A percentile compares a stretch with the other conserved stretches of the same genome.
phyloP scores from a whole-genome alignment of 1,140 invertebrate species.

The Chelonus insularis region DNA sequence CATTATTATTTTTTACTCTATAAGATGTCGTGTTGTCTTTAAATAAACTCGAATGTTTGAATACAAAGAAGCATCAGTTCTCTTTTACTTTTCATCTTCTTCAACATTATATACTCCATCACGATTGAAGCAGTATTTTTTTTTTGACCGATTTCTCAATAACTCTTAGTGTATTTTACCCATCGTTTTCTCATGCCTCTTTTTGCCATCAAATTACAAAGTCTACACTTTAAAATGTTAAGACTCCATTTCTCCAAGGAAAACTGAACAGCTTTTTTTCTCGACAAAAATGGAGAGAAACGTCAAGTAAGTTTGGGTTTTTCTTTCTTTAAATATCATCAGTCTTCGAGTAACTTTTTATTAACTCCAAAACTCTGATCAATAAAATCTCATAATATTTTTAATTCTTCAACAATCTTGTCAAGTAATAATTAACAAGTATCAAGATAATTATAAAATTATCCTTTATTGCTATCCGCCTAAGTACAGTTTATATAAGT shows the following conservation, averaged over 20 bases:
- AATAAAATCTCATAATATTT: too few species aligned
- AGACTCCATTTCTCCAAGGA: constrained; percentile 36
- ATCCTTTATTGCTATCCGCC: too few species aligned
- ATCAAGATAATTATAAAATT: too few species aligned
- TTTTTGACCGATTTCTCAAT: not conserved
- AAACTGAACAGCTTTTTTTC: constrained; percentile 37
- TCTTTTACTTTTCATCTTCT: not conserved
- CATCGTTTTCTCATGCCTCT: constrained; percentile 3
- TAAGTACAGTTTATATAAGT: too few species aligned
- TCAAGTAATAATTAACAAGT: too few species aligned
- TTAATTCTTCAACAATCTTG: too few species aligned
- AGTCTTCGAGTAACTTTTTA: not conserved
- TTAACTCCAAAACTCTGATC: too few species aligned
- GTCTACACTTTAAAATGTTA: not conserved
- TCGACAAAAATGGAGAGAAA: constrained; percentile 31
- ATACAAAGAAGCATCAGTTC: constrained; percentile 17
- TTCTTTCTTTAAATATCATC: not conserved
- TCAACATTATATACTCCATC: not conserved
- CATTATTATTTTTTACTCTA: too few species aligned
- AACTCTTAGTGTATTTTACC: not conserved
- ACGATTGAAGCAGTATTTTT: constrained; percentile 1
- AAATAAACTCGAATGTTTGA: too few species aligned
- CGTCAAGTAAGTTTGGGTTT: constrained; percentile 1
- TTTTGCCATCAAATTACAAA: not conserved
- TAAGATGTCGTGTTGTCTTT: too few species aligned